Percentiles rank a stretch among this genome's conserved stretches.
Conservation (phyloP, 2,113 vertebrate genomes). For the Bungarus multicinctus region DNA sequence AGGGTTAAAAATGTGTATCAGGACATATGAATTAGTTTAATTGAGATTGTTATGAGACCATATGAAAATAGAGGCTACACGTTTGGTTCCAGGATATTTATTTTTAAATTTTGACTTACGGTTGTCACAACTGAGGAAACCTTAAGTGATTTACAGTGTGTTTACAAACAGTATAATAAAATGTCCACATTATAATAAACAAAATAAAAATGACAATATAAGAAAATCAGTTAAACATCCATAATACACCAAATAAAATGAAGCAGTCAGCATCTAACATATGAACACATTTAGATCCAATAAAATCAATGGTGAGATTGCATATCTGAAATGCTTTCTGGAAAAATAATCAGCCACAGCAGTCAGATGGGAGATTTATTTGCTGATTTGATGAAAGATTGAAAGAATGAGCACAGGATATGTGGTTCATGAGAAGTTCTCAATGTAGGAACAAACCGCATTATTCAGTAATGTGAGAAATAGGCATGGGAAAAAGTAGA, state of each 20-base stretch:
- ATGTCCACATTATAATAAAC: background rate
- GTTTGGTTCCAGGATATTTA: background rate
- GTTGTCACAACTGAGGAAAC: background rate
- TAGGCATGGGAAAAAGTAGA: background rate
- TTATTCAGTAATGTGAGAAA: background rate
- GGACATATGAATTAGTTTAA: background rate
- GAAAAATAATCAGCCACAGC: background rate
- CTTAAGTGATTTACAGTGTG: background rate
- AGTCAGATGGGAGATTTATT: background rate
- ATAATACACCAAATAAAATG: background rate
- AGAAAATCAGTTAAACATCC: background rate
- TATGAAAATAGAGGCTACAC: background rate
- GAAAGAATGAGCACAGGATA: background rate
- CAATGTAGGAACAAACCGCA: background rate
- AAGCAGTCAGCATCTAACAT: background rate
- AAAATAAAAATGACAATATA: background rate
- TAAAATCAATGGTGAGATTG: background rate
- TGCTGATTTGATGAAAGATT: background rate
- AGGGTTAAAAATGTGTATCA: background rate
- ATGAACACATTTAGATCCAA: background rate
- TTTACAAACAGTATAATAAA: background rate
- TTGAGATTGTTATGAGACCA: background rate
- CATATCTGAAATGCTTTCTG: background rate
- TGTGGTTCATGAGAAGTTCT: background rate
- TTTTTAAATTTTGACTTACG: background rate